Evolutionary conservation across 1,140 invertebrate genomes (phyloP).

Genomic region (Drosophila nannoptera): DNA sequence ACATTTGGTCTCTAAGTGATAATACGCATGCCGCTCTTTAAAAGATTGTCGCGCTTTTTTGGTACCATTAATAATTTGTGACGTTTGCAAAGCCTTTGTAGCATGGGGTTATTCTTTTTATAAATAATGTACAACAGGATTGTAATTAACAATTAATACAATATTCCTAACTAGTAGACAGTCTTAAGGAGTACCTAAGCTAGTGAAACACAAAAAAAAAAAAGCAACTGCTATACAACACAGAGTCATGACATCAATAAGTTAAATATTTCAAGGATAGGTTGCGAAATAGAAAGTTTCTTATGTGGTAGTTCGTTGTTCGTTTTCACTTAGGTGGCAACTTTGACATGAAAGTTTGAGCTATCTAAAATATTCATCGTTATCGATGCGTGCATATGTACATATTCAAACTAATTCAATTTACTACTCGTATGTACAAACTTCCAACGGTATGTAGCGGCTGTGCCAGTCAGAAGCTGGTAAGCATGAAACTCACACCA

Average conservation of each 20-base stretch:
- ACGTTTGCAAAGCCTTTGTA: constrained; percentile 21
- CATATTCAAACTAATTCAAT: constrained; percentile 1
- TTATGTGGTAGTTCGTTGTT: background rate
- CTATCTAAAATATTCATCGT: background rate
- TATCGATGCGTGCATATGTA: constrained; percentile 4
- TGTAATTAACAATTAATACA: constrained; percentile 14
- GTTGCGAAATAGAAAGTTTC: background rate
- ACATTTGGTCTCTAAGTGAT: constrained; percentile 41
- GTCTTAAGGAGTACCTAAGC: constrained; percentile 54
- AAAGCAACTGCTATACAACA: constrained; percentile 1
- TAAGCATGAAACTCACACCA: constrained; percentile 14
- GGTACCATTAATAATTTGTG: constrained; percentile 63
- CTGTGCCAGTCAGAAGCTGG: constrained; percentile 38
- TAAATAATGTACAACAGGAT: constrained; percentile 33
- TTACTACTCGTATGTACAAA: background rate
- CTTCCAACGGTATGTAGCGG: background rate
- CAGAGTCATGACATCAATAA: background rate
- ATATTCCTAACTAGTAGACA: constrained; percentile 53
- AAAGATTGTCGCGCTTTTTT: constrained; percentile 56
- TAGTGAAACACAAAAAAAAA: constrained; percentile 27
- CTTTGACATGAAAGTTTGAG: background rate
- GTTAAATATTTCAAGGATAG: background rate
- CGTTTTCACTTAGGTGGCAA: constrained; percentile 5
- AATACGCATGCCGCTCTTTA: constrained; percentile 17
- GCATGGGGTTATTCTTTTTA: constrained; percentile 7